Evolutionary conservation across 2,797 vertebrate species (phyloP).

Genomic region (Chelon labrosus): DNA sequence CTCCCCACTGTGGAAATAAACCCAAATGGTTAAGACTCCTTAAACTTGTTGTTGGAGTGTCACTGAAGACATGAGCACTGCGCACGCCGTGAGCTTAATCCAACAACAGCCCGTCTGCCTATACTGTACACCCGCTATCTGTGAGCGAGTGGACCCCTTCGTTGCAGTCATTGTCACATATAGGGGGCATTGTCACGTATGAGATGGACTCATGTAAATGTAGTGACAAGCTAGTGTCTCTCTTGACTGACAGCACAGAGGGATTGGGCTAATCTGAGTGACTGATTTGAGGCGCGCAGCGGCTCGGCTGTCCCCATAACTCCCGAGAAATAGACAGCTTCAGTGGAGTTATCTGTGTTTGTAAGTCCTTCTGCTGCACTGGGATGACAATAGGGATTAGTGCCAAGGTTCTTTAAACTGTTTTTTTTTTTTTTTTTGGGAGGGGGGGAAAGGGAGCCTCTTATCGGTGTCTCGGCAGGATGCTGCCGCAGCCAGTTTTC

Average conservation of each 20-base stretch:
- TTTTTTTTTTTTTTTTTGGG: slow-evolving; percentile 77
- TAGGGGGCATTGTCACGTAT: slow-evolving; percentile 75
- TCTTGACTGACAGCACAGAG: slow-evolving; percentile 80
- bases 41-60: slow-evolving; percentile 79
- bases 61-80: slow-evolving; percentile 58
- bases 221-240: slow-evolving; percentile 81
- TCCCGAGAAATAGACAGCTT: slow-evolving; percentile 83
- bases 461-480: slow-evolving; percentile 86
- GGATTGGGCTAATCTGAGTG: slow-evolving; percentile 87
- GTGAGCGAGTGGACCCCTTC: slow-evolving; percentile 71
- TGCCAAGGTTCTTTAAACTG: slow-evolving; percentile 85
- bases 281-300: slow-evolving; percentile 77
- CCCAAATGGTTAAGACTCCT: slow-evolving; percentile 69
- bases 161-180: slow-evolving; percentile 71
- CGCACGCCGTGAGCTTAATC: slow-evolving; percentile 72
- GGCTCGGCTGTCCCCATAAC: slow-evolving; percentile 80
- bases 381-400: slow-evolving; percentile 90
- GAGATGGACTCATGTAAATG: slow-evolving; percentile 82
- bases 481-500: slow-evolving; percentile 83
- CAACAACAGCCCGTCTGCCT: slow-evolving; percentile 73
- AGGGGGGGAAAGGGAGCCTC: slow-evolving; percentile 51
- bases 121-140: slow-evolving; percentile 57
- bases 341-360: slow-evolving; percentile 84
- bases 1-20: slow-evolving; percentile 38
- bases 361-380: slow-evolving; percentile 85